A percentile compares a stretch with the other conserved stretches of the same genome.
Conservation (phyloP, 2,888 invertebrate genomes). For the Strigamia crassipes region DNA sequence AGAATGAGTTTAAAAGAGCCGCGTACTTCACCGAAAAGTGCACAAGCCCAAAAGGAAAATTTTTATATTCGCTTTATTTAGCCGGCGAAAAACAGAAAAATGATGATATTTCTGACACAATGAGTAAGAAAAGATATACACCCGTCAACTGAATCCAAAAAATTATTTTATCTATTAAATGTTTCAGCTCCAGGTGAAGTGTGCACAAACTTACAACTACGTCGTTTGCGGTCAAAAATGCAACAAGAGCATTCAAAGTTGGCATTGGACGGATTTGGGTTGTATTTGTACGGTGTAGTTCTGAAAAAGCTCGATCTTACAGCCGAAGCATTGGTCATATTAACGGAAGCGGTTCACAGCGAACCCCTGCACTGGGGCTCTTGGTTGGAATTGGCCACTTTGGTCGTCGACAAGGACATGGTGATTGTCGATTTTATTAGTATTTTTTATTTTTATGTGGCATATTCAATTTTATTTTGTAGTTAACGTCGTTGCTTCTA, state of each 20-base stretch:
- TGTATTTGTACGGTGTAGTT: conserved; percentile 89
- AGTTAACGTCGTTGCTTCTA: conserved; percentile 61
- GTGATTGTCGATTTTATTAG: conserved; percentile 54
- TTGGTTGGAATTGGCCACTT: conserved; percentile 86
- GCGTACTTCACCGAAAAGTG: conserved; percentile 78
- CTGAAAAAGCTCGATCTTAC: conserved; percentile 82
- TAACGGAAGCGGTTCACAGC: conserved; percentile 76
- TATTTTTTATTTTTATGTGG: not conserved
- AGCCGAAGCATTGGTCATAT: conserved; percentile 75
- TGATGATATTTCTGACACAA: conserved; percentile 75
- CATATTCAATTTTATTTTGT: conserved; percentile 51
- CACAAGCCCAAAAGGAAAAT: conserved; percentile 72
- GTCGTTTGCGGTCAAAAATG: conserved; percentile 57
- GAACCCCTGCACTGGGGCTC: conserved; percentile 92
- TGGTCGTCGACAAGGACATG: conserved; percentile 82
- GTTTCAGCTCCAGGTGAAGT: conserved; percentile 4
- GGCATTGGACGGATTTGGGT: conserved; percentile 80
- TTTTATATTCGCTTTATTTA: conserved; percentile 83
- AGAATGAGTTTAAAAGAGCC: conserved; percentile 80
- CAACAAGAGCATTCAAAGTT: conserved; percentile 56
- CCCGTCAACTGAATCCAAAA: not conserved
- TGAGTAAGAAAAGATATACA: conserved; percentile 57
- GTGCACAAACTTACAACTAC: conserved; percentile 56
- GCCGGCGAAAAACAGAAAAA: conserved; percentile 87
- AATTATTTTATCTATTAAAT: not conserved